Evolutionary conservation across 2,797 vertebrate genomes (phyloP), one percentile per base, ranked within the genome.

Genomic region (Hypotaenidia okinawae): DNA sequence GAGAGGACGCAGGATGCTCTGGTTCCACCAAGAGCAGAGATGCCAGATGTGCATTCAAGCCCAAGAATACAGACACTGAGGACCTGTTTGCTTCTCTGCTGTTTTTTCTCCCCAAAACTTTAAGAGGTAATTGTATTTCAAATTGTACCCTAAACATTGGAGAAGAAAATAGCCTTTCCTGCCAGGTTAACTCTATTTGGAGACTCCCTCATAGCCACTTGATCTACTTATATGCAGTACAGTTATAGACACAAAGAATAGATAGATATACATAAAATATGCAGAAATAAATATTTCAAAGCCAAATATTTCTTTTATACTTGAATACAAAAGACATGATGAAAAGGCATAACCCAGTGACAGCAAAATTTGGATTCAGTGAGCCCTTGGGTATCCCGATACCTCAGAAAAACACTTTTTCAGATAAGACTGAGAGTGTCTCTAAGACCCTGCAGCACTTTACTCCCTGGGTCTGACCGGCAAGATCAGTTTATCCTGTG

Each of bases 101-200:
- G 11, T 11, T 16, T 62, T 24, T 43, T 62, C 22, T 24, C 22
- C 12, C 6, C 23, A 89, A 54, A 59, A 49, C 68, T 87, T 55
- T 2, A 28, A 70, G 59, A 52, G 92, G 30, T 43, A 81, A 86
- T 63, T 73, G 58, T 43, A 37, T 55, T 84, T 79, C 13, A 86
- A 90, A 93, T 35, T 78, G 70, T 27, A 63, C 54, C 67, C 77
- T 69, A 91, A 87, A 90, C 67, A 83, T 1, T 61, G 67, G 54
- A 92, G 67, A 67, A 41, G 74, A 59, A 89, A 95, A 91, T 39
- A 90, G 85, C 70, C 80, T 88, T 57, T 86, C 58, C 74, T 77
- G 59, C 33, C 70, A 64, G 59, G 45, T 41, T 63, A 2, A 21
- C 47, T 66, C 27, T 24, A 3, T 69, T 86, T 13, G 18, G 83